A percentile compares a stretch with the other conserved stretches of the same genome.
These are phyloP conservation scores for Remorina albescens DNA, from an alignment of 2,797 vertebrate genomes.

Conservation along the genomic window DNA sequence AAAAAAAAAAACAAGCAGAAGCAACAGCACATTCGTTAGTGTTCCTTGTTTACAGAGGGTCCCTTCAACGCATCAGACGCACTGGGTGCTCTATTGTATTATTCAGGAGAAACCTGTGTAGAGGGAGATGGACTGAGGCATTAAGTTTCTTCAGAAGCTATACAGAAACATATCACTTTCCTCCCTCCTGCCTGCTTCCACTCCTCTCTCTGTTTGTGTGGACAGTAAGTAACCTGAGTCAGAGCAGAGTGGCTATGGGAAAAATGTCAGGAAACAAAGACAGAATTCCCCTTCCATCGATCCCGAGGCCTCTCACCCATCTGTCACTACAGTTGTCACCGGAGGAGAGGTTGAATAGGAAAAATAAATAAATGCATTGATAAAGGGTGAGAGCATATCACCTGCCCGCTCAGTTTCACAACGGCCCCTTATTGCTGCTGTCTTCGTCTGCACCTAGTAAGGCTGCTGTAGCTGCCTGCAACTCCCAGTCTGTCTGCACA, in stretches of 20 bases:
- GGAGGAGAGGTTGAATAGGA: conserved; percentile 64
- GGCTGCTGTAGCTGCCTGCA: conserved; percentile 56
- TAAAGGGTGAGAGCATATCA: conserved; percentile 56
- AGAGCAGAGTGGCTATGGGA: conserved; percentile 81
- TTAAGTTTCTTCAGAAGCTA: conserved; percentile 83
- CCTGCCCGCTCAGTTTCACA: conserved; percentile 66
- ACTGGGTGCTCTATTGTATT: conserved; percentile 81
- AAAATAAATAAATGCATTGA: conserved; percentile 76
- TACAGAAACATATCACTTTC: conserved; percentile 75
- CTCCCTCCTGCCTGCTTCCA: conserved; percentile 52
- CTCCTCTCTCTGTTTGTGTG: conserved; percentile 60
- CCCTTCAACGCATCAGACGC: conserved; percentile 66
- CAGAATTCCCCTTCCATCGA: conserved; percentile 78
- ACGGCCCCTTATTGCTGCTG: conserved; percentile 75
- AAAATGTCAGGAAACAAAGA: conserved; percentile 85
- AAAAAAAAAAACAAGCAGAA: conserved; percentile 55
- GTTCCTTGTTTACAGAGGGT: conserved; percentile 73
- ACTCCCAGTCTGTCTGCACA: conserved; percentile 60
- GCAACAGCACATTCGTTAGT: conserved; percentile 57
- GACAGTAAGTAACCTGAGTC: conserved; percentile 85
- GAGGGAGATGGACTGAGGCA: conserved; percentile 78
- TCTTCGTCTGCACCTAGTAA: conserved; percentile 62
- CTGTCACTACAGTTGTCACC: conserved; percentile 74
- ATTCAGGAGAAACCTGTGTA: conserved; percentile 85
- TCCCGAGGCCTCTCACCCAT: conserved; percentile 69